These are phyloP conservation scores for Oreochromis grahami DNA, from an alignment of 2,797 vertebrate genomes.

Conservation along the genomic window DNA sequence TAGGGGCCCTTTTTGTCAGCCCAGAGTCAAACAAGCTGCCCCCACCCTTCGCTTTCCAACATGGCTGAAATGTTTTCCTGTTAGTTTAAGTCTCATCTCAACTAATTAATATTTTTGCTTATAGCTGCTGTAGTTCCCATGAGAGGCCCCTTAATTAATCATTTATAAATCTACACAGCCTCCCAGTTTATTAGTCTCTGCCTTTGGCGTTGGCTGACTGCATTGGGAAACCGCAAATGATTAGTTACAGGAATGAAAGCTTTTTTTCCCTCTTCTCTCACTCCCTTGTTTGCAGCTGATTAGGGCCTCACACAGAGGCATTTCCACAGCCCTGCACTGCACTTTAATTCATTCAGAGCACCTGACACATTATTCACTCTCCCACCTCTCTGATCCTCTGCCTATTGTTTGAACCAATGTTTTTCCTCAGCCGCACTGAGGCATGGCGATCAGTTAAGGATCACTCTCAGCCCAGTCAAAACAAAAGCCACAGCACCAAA, in stretches of 20 bases:
- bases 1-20: conserved; percentile 65
- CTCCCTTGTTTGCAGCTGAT: conserved; percentile 77
- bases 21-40: conserved; percentile 58
- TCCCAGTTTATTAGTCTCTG: conserved; percentile 85
- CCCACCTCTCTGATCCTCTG: conserved; percentile 66
- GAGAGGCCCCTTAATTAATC: conserved; percentile 84
- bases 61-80: conserved; percentile 78
- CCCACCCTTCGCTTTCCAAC: conserved; percentile 63
- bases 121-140: conserved; percentile 78
- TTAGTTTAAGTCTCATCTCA: conserved; percentile 84
- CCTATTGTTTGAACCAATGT: conserved; percentile 63
- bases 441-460: conserved; percentile 58
- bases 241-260: conserved; percentile 84
- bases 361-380: conserved; percentile 74
- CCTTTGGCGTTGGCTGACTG: conserved; percentile 80
- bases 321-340: conserved; percentile 67
- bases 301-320: conserved; percentile 79
- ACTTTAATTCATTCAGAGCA: conserved; percentile 75
- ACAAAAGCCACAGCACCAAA: conserved; percentile 57
- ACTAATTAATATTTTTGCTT: conserved; percentile 87
- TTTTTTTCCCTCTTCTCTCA: conserved; percentile 38
- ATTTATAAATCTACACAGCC: conserved; percentile 87
- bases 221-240: conserved; percentile 84
- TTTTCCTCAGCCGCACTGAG: conserved; percentile 48
- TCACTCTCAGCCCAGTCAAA: conserved; percentile 49